A percentile compares a stretch with the other conserved stretches of the same genome.
Conservation (phyloP, 2,113 vertebrate species). For the Empidonax alnorum region DNA sequence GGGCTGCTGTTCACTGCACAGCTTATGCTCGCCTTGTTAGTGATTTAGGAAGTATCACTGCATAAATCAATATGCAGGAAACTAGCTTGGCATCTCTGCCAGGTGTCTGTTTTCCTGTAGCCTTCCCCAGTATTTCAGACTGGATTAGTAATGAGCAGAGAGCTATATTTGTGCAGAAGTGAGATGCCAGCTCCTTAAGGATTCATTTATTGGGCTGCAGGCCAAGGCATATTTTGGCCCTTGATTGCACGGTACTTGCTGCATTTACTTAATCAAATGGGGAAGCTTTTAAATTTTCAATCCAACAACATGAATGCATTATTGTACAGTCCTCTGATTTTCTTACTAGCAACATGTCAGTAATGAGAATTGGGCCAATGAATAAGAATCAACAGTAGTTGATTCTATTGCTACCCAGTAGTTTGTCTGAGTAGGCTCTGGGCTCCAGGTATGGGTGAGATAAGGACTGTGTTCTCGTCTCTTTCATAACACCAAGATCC, state of each 20-base stretch:
- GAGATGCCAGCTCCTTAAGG: constrained; percentile 13
- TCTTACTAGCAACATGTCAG: not conserved
- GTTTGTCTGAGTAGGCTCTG: not conserved
- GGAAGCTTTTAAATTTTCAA: constrained; percentile 12
- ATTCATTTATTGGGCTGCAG: constrained; percentile 29
- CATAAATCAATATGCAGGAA: constrained; percentile 41
- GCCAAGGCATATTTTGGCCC: constrained; percentile 3
- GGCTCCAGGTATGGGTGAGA: not conserved
- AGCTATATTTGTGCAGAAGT: constrained; percentile 29
- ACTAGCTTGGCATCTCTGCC: not conserved
- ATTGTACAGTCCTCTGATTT: not conserved
- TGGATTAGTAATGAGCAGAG: not conserved
- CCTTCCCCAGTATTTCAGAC: constrained; percentile 9
- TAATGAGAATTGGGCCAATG: not conserved
- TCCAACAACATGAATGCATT: not conserved
- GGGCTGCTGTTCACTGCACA: not conserved
- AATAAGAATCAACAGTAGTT: not conserved
- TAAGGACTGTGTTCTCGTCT: not conserved
- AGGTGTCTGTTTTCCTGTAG: constrained; percentile 43
- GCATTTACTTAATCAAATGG: not conserved
- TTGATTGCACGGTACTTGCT: not conserved
- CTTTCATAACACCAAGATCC: not conserved
- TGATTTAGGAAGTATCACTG: constrained; percentile 24
- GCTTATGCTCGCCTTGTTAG: not conserved
- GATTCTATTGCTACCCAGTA: not conserved